Evolutionary conservation across 2,888 invertebrate genomes (phyloP), one percentile per base, ranked within the genome.

Genomic region (Escarpia spicata): DNA sequence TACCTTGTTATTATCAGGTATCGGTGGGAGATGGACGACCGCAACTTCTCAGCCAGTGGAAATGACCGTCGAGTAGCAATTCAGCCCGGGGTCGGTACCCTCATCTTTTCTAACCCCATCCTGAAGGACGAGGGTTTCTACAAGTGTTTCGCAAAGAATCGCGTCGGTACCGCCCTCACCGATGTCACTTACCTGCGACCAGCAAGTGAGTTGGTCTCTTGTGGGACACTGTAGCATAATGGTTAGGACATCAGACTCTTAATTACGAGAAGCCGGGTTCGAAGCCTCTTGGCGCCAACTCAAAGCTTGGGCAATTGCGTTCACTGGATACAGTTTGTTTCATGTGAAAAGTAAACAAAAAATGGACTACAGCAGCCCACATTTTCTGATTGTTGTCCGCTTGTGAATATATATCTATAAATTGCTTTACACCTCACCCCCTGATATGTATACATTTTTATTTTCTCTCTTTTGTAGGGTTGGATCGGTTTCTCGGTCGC

Each of bases 1-100:
- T 43, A n/a, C 6, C 15, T 58, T n/a, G 6, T 26, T 19, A 0
- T 75, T 75, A 52, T n/a, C 91, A 94, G 94, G 2, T 94, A 94
- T 90, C 52, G 92, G n/a, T 94, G 94, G 94, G 44, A 93, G 52
- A 93, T 94, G 93, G 94, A 94, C 92, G 93, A 94, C 15, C 91
- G 92, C 26, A 97, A 97, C n/a, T 99, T 99, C 97, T 98, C 98
- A 95, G 99, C 98, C 97, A 98, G 98, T 96, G 98, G 98, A 52
- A 99, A 99, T 97, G 99, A 99, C 96, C 98, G 98, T 96, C 98
- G 99, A 95, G 98, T 99, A 96, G 98, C 98, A 2, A 98, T 99
- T 96, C 98, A 99, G 96, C 98, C 99, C 0, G 95, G 95, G 12
- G 97, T 99, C 95, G 99, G 99, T 94, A 99, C 99, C 1, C 97